Percentiles rank a stretch among this genome's conserved stretches.
Conservation (phyloP, 2,113 vertebrate species). For the Elgaria multicarinata region DNA sequence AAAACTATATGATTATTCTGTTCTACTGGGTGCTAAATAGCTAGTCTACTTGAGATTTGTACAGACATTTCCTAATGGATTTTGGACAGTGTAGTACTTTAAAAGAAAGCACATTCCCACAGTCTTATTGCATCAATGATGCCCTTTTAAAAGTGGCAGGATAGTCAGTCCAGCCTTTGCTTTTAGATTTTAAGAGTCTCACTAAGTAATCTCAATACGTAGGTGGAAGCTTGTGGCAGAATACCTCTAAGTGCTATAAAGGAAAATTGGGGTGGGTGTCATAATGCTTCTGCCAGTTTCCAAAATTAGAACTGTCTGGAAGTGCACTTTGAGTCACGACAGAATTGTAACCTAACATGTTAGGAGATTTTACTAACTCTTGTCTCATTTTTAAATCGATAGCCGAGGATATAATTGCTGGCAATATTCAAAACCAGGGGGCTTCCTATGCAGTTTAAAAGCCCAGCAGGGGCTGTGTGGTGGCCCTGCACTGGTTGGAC, state of each 20-base stretch:
- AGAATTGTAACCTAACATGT: not conserved
- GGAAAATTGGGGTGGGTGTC: not conserved
- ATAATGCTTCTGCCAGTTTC: not conserved
- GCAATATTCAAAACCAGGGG: not conserved
- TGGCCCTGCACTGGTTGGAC: no score
- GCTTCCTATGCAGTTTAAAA: no score
- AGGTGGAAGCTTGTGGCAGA: not conserved
- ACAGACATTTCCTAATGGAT: not conserved
- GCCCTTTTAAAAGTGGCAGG: not conserved
- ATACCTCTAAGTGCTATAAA: not conserved
- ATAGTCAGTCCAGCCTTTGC: not conserved
- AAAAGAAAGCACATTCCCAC: not conserved
- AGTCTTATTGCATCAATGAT: not conserved
- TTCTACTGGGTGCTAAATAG: not conserved
- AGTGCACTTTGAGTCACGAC: not conserved
- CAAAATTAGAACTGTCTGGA: constrained; percentile 1
- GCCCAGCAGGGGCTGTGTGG: no score
- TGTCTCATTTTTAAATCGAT: not conserved
- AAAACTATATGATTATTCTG: not conserved
- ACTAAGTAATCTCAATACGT: not conserved
- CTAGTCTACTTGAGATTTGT: not conserved
- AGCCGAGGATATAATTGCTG: not conserved
- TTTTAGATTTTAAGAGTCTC: not conserved
- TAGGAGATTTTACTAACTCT: not conserved
- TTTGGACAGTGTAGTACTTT: not conserved